Evolutionary conservation across 2,797 vertebrate genomes (phyloP).

Genomic region (Rachycentron canadum): DNA sequence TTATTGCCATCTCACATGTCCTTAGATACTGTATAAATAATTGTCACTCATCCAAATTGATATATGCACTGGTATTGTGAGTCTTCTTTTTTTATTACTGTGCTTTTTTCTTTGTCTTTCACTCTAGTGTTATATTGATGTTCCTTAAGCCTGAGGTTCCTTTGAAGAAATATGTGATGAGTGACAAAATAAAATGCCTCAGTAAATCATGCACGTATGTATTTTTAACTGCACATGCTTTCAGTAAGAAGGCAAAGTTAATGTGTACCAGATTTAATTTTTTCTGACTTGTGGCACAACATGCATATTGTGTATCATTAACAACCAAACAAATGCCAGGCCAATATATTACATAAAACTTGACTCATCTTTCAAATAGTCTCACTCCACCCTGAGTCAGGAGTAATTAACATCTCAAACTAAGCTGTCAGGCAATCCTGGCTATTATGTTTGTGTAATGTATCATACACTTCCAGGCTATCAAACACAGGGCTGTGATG

Average conservation of each 20-base stretch:
- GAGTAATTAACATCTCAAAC: neutral
- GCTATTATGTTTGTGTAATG: neutral
- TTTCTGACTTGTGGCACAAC: neutral
- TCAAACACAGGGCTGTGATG: neutral
- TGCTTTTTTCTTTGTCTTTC: conserved; percentile 12
- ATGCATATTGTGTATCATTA: neutral
- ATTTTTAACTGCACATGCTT: neutral
- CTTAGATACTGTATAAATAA: neutral
- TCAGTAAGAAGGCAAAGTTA: neutral
- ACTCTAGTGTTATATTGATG: accelerated
- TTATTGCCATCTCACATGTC: neutral
- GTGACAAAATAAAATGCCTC: accelerated
- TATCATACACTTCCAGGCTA: neutral
- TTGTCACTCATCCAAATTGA: neutral
- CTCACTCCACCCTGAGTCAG: conserved; percentile 4
- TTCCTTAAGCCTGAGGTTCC: neutral
- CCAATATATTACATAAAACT: too few relatives aligned
- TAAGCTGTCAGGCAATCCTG: neutral
- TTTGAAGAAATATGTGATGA: conserved; percentile 7
- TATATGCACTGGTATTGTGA: neutral
- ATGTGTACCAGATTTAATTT: neutral
- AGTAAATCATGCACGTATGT: neutral
- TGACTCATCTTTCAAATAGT: conserved; percentile 14
- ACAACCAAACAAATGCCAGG: neutral
- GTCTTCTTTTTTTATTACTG: neutral